phyloP scores from a whole-genome alignment of 2,797 vertebrate species.

The Phrynocephalus forsythii region DNA sequence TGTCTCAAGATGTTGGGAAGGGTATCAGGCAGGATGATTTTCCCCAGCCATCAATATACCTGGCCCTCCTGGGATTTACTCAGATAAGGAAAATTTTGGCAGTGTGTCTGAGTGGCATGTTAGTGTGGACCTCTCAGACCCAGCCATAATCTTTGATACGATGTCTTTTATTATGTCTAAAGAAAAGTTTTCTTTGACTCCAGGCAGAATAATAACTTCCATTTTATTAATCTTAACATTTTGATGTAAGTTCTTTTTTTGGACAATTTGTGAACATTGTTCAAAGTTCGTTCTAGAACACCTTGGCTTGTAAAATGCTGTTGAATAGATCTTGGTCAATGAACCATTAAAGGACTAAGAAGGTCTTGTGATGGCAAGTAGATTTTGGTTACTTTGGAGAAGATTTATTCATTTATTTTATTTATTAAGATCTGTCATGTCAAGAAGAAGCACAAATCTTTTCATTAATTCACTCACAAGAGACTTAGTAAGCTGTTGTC shows the following conservation, averaged over 20 bases:
- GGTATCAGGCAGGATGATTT: too few species aligned
- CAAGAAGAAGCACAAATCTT: conserved; percentile 61
- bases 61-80: too few species aligned
- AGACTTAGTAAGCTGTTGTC: conserved; percentile 63
- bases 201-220: not conserved
- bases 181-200: not conserved
- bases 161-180: not conserved
- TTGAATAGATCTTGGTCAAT: conserved; percentile 43
- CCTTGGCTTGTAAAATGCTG: conserved; percentile 36
- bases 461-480: conserved; percentile 52
- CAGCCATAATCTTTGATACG: too few species aligned
- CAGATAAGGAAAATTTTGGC: too few species aligned
- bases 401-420: conserved; percentile 29
- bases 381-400: conserved; percentile 54
- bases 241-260: not conserved
- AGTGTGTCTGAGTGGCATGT: too few species aligned
- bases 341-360: conserved; percentile 40
- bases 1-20: too few species aligned
- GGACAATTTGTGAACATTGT: not conserved
- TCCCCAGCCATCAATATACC: too few species aligned
- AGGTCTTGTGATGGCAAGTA: conserved; percentile 24
- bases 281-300: conserved; percentile 24
- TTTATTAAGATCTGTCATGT: conserved; percentile 40
- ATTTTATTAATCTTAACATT: not conserved
- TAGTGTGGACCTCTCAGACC: too few species aligned